Conservation (phyloP, 1,140 invertebrate genomes). For the Macrocentrus cingulum region DNA sequence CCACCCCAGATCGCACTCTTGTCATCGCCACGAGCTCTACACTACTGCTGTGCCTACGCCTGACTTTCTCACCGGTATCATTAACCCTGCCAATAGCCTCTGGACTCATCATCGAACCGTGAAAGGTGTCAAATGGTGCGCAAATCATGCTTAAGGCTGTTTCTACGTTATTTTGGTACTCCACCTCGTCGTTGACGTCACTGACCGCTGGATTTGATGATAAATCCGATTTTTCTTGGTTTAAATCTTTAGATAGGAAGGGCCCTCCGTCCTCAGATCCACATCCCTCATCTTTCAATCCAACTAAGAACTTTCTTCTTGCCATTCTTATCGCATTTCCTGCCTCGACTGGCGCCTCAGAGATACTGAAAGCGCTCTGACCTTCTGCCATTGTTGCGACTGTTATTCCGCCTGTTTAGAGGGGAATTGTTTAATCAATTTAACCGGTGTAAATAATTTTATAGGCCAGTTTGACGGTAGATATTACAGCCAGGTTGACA, state of each 20-base stretch:
- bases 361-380: background rate
- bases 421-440: too few species aligned
- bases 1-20: slow-evolving; percentile 40
- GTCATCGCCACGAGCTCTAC: slow-evolving; percentile 47
- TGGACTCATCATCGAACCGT: slow-evolving; percentile 16
- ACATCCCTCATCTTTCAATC: slow-evolving; percentile 7
- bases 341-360: background rate
- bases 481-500: slow-evolving; percentile 15
- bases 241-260: too few species aligned
- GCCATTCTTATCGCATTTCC: background rate
- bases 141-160: slow-evolving; percentile 22
- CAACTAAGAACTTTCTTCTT: background rate
- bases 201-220: too few species aligned
- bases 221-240: too few species aligned
- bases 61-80: slow-evolving; percentile 3
- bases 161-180: slow-evolving; percentile 38
- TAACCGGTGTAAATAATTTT: background rate
- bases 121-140: slow-evolving; percentile 27
- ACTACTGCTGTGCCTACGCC: slow-evolving; percentile 38
- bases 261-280: too few species aligned
- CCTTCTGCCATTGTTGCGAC: too few species aligned
- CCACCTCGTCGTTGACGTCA: slow-evolving; percentile 24
- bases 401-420: too few species aligned
- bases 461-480: background rate
- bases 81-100: slow-evolving; percentile 2